Base-by-base conservation (phyloP, 2,113 vertebrate genomes). In the Collichthys lucidus region DNA sequence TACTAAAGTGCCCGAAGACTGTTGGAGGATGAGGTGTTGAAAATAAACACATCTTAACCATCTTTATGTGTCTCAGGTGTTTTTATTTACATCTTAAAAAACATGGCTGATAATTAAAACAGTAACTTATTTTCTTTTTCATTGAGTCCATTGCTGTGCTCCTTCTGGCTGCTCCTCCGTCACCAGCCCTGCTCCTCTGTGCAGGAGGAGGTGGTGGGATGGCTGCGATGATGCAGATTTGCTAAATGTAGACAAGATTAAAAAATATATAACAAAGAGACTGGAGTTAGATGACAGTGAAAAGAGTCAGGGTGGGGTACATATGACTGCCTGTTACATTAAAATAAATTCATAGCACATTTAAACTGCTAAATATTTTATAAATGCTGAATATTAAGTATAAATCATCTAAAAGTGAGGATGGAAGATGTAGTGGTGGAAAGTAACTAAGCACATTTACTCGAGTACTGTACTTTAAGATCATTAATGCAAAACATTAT, bases 171-270 rank as follows among this genome's bases (percentile, higher is more conserved):
- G 74, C 65, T 63, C 8, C 14, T 64, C 57, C 49, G 6, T 53
- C 53, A 80, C 61, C 76, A 31, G 60, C 20, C 56, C 31, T 75
- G 80, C 64, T 90, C 84, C 44, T 85, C 85, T 52, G 57, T 77
- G 59, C 65, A 0, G 47, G 61, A 75, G 31, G 70, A 74, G 24
- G n/a, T 29, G 40, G 66, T 74, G 2, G 78, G 79, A 62, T 87
- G 89, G 11, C 42, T 17, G 2, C 87, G 90, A 76, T 93, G 93
- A 82, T 94, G 92, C 66, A 93, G 84, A 71, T 89, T 83, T 53
- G 70, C 93, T 95, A 29, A 26, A 68, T 31, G 66, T 9, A 22
- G 20, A 72, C 10, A 40, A 20, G 26, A 62, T 31, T 9, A 69
- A 57, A 62, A 70, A 57, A 62, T 4, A 31, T 19, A 20, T 9